A percentile compares a stretch with the other conserved stretches of the same genome.
Evolutionary conservation across 2,797 vertebrate species (phyloP).

Genomic region (Cetoscarus ocellatus): DNA sequence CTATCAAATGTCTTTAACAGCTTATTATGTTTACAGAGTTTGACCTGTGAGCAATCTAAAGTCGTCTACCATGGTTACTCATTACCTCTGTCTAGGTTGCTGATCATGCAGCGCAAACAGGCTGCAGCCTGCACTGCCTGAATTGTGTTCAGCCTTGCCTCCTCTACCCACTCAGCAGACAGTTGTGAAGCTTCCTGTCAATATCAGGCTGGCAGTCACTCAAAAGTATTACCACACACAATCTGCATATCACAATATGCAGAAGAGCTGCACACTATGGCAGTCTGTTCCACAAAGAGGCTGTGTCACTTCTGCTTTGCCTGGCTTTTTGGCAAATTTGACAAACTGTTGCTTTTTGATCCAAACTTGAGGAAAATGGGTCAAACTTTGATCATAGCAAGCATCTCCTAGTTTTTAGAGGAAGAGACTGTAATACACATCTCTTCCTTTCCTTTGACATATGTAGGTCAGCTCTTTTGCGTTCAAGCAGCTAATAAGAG

Average conservation of each 20-base stretch:
- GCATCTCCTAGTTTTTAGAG: conserved; percentile 22
- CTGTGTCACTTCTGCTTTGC: conserved; percentile 5
- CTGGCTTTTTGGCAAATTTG: conserved; percentile 20
- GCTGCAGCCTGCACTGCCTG: conserved; percentile 60
- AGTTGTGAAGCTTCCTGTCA: conserved; percentile 54
- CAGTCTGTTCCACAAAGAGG: conserved; percentile 27
- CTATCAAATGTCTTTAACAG: not conserved
- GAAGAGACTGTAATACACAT: conserved; percentile 7
- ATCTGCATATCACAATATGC: conserved; percentile 9
- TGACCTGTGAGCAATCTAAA: not conserved
- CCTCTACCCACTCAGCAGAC: conserved; percentile 52
- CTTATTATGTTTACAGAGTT: conserved; percentile 8
- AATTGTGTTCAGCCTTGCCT: conserved; percentile 50
- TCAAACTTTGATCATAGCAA: conserved; percentile 18
- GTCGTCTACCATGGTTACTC: not conserved
- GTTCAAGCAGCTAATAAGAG: not conserved
- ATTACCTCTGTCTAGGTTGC: not conserved
- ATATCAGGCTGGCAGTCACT: conserved; percentile 41
- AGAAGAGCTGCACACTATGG: conserved; percentile 2
- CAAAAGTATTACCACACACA: conserved; percentile 32
- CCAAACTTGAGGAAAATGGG: not conserved
- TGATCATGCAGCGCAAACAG: conserved; percentile 38
- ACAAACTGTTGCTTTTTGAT: conserved; percentile 28
- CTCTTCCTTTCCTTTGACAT: conserved; percentile 7
- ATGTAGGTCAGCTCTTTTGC: conserved; percentile 28